Base-by-base conservation (phyloP, 1,140 invertebrate species). In the Trichonephila inaurata region DNA sequence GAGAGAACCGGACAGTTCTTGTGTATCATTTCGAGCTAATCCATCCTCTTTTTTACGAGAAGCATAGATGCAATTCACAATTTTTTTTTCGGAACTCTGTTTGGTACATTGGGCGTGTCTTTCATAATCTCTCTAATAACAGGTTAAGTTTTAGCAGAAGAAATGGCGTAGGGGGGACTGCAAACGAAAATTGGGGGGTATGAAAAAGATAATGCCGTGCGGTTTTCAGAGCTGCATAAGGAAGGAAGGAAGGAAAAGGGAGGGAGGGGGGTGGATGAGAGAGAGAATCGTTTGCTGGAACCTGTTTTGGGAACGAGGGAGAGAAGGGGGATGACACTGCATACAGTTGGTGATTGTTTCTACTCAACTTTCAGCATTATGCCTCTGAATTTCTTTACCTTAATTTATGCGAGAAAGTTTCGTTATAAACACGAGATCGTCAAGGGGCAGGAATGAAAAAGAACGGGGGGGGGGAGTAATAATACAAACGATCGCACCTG, bases 51-150 rank as follows among this genome's bases (percentile, higher is more conserved):
- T 60, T 33, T 72, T n/a, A 66, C 64, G 19, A 66, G 21, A n/a
- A 66, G n/a, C 64, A 58, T 51, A 64, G 51, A 51, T 51, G 89
- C 33, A 91, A 58, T 87, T 33, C 64, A 12, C n/a, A 44, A 86
- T 28, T 24, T 33, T 90, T 81, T 81, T 61, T 72, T 64, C 60
- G 61, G 83, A 92, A 83, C 33, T 86, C 64, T 44, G 28, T 24
- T 77, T 61, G 12, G 16, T 21, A 8, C 28, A 33, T 24, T 86
- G 69, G 92, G 92, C 92, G 92, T 88, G 92, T 44, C 72, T 24
- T 60, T 81, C 77, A 89, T 93, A 93, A 93, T 93, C 92, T 89
- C 51, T 66, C 64, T 93, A 93, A 93, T 93, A 93, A 93, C 92
- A 93, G 92, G 92, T 93, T 93, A 89, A 93, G 28, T 91, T 51